These are phyloP conservation scores for Ganaspis sp. DNA, from an alignment of 1,140 invertebrate genomes.

Conservation along the genomic window DNA sequence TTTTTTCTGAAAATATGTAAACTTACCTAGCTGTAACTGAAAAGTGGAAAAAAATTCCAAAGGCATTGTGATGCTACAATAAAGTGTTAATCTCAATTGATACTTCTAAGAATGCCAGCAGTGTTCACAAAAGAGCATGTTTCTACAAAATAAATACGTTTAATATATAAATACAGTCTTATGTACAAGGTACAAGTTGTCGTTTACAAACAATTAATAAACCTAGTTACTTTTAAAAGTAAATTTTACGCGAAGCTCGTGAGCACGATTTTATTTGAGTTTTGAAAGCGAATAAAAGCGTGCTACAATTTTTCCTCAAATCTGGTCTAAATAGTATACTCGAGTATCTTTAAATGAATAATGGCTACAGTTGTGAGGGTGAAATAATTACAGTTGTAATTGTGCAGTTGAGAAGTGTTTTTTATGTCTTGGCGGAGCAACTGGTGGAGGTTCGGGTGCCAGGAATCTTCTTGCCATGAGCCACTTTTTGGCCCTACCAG, in stretches of 20 bases:
- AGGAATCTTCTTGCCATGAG: constrained; percentile 67
- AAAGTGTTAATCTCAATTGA: neutral
- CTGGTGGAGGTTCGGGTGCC: constrained; percentile 64
- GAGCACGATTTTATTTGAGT: neutral
- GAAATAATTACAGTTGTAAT: constrained; percentile 59
- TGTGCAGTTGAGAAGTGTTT: constrained; percentile 63
- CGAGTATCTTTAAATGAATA: neutral
- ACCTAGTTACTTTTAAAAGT: constrained; percentile 39
- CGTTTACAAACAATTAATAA: neutral
- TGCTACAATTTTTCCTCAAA: neutral
- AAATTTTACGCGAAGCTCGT: neutral
- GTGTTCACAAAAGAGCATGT: constrained; percentile 31
- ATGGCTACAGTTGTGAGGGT: neutral
- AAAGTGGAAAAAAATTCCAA: neutral
- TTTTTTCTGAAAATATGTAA: neutral
- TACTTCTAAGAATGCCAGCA: constrained; percentile 23
- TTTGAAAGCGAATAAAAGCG: neutral
- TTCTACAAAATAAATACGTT: constrained; percentile 65
- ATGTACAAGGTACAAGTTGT: constrained; percentile 40
- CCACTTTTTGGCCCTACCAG: constrained; percentile 73
- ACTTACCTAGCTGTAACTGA: constrained; percentile 3
- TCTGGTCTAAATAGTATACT: neutral
- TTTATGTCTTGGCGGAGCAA: constrained; percentile 76
- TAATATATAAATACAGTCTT: constrained; percentile 56
- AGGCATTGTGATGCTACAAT: neutral